These are phyloP conservation scores for Tetramorium bicarinatum DNA, from an alignment of 2,888 invertebrate genomes.

Conservation along the genomic window DNA sequence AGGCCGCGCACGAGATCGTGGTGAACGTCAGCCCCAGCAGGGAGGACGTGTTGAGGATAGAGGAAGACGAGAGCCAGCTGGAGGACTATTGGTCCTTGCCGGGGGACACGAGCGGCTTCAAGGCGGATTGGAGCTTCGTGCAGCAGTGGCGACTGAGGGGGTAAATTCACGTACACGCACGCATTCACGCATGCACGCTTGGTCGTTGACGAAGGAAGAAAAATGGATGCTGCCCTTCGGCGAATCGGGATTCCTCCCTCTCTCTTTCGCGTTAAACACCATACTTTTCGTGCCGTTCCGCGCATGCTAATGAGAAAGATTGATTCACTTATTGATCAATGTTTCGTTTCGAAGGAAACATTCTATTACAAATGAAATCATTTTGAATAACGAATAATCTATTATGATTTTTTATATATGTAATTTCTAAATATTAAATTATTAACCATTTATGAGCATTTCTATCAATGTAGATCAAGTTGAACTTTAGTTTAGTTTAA, in stretches of 20 bases:
- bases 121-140: slow-evolving; percentile 92
- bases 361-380: not conserved
- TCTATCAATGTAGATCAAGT: no score
- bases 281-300: not conserved
- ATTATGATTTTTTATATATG: not conserved
- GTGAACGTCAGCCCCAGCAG: slow-evolving; percentile 87
- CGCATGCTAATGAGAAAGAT: not conserved
- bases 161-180: slow-evolving; percentile 83
- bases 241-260: slow-evolving; percentile 26
- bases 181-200: slow-evolving; percentile 11
- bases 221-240: slow-evolving; percentile 52
- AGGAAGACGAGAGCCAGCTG: slow-evolving; percentile 84
- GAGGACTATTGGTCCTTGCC: slow-evolving; percentile 85
- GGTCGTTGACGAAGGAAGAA: slow-evolving; percentile 56
- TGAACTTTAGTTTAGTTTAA: no score
- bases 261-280: not conserved
- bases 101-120: slow-evolving; percentile 86
- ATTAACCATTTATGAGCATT: not conserved
- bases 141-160: slow-evolving; percentile 91
- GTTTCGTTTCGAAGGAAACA: not conserved
- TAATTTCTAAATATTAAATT: not conserved
- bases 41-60: slow-evolving; percentile 83
- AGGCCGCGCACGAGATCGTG: slow-evolving; percentile 86
- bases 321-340: not conserved
- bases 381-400: not conserved